These are phyloP conservation scores for rabbit (Oryctolagus cuniculus) DNA, from an alignment of 2,113 vertebrate genomes.

Conservation along the genomic window mOryCun1.1 NC_091453.1:89097001-89097500, in stretches of 20 bases:
- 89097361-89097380: slow-evolving; percentile 1
- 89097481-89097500: not conserved
- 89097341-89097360: slow-evolving; percentile 28
- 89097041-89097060: not conserved
- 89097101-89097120: no score
- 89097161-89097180: not conserved
- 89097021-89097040: slow-evolving; percentile 8
- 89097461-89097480: slow-evolving; percentile 15
- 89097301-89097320: slow-evolving; percentile 35
- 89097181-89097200: not conserved
- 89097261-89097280: not conserved
- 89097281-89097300: not conserved
- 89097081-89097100: no score
- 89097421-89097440: not conserved
- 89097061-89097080: not conserved
- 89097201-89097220: slow-evolving; percentile 19
- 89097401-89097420: not conserved
- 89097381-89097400: not conserved
- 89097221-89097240: not conserved
- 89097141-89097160: not conserved
- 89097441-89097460: not conserved
- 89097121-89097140: not conserved
- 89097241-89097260: not conserved
- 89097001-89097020: not conserved
- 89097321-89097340: not conserved